Conservation (phyloP, 2,797 vertebrate genomes). For the Rhadinocentrus ornatus region DNA sequence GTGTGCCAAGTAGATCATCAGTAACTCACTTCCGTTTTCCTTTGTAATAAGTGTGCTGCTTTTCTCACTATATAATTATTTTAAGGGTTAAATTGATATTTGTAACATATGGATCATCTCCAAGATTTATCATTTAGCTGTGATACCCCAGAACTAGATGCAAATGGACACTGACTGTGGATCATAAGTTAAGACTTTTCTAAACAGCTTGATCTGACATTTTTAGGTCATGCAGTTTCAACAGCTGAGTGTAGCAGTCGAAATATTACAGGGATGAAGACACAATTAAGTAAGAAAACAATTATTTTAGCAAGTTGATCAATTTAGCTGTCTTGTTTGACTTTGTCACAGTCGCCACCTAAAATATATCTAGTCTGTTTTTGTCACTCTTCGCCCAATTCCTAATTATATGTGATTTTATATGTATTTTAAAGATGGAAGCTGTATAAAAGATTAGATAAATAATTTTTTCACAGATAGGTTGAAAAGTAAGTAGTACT, state of each 20-base stretch:
- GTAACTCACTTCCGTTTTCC: background rate
- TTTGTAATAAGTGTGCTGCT: background rate
- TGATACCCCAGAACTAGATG: background rate
- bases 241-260: background rate
- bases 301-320: background rate
- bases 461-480: background rate
- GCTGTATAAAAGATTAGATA: too few species aligned
- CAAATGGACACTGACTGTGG: background rate
- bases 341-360: constrained; percentile 24
- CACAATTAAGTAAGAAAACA: background rate
- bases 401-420: background rate
- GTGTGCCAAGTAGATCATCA: constrained; percentile 1
- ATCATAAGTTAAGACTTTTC: background rate
- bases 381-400: background rate
- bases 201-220: background rate
- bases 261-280: background rate
- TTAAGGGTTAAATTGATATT: constrained; percentile 29
- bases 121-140: constrained; percentile 8
- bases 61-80: constrained; percentile 21
- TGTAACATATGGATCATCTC: constrained; percentile 28
- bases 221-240: background rate
- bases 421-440: background rate
- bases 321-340: constrained; percentile 33
- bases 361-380: background rate
- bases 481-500: background rate